Conservation (phyloP, 2,888 invertebrate genomes). For the Drosophila stalkeri region DNA sequence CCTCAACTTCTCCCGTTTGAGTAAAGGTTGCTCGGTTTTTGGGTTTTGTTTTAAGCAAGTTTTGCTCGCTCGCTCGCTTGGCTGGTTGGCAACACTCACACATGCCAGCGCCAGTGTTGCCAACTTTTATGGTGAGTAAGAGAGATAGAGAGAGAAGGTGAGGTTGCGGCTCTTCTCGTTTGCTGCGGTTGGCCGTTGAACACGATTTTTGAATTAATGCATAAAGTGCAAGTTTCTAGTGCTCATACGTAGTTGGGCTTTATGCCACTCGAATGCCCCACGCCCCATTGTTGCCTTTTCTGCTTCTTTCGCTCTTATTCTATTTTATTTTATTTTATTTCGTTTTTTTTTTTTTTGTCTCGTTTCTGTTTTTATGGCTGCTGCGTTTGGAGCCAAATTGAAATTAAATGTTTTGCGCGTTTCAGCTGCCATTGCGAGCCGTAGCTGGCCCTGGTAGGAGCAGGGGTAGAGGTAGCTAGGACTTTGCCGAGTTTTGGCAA, state of each 20-base stretch:
- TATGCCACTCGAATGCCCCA: constrained; percentile 10
- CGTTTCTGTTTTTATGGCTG: constrained; percentile 34
- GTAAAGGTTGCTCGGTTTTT: constrained; percentile 14
- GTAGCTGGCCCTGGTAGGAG: not conserved
- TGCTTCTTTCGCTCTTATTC: constrained; percentile 5
- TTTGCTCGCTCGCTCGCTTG: constrained; percentile 30
- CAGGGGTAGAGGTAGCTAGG: not conserved
- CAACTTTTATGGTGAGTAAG: constrained; percentile 29
- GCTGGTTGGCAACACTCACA: constrained; percentile 43
- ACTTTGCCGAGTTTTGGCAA: constrained; percentile 21
- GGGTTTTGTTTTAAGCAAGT: constrained; percentile 22
- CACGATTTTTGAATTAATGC: constrained; percentile 75
- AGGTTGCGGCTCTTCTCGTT: not conserved
- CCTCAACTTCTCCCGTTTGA: constrained; percentile 16
- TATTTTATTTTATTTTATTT: constrained; percentile 7
- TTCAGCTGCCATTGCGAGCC: constrained; percentile 10
- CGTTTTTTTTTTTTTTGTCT: constrained; percentile 1
- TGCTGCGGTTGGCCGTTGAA: constrained; percentile 57
- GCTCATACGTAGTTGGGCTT: constrained; percentile 20
- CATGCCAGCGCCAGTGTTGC: constrained; percentile 39
- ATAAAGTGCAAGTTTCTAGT: constrained; percentile 58
- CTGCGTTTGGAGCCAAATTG: constrained; percentile 60
- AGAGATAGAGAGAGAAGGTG: not conserved
- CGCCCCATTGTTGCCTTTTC: not conserved
- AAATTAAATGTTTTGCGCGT: constrained; percentile 62